Base-by-base conservation (phyloP, 2,113 vertebrate genomes). In the Epinephelus fuscoguttatus region DNA sequence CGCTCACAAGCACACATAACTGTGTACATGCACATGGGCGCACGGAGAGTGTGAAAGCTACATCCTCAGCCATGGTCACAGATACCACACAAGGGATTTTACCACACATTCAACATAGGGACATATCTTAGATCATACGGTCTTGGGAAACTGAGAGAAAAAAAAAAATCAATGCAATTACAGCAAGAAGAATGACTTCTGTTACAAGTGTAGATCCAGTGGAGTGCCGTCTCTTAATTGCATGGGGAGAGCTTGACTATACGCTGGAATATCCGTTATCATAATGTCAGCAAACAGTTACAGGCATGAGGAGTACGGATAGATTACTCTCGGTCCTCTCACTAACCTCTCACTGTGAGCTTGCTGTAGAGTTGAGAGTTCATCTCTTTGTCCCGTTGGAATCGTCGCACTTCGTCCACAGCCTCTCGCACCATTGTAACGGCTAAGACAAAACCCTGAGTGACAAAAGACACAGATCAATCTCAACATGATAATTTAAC, bases 351-450 rank as follows among this genome's bases (percentile, higher is more conserved):
- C 80, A 98, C 88, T 80, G 98, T 99, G 80, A 99, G 96, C 87
- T 99, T 99, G 96, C 96, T 97, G 88, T 99, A 99, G 15, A 99
- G 95, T 61, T 98, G 98, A 2, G 97, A 98, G 93, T 99, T 99
- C 97, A 99, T 97, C 88, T 99, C 98, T 91, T 99, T 99, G 95
- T 99, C 98, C 76, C 98, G 95, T 82, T 95, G 96, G 91, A 95
- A 98, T 69, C 98, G 97, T 0, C 98, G 96, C 84, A 97, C 96
- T 89, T 99, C 98, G 76, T 99, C 98, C 88, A 97, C 95, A 0
- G 97, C 98, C 88, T 99, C 98, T 60, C 98, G 96, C 49, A 89
- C 93, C 94, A 99, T 96, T 0, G 98, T 99, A 33, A 99, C 97
- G 1, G 98, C 94, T 84, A 99, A 83, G 90, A 99, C 98, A 90